phyloP scores from a whole-genome alignment of 1,140 invertebrate genomes.

The Atta texana region DNA sequence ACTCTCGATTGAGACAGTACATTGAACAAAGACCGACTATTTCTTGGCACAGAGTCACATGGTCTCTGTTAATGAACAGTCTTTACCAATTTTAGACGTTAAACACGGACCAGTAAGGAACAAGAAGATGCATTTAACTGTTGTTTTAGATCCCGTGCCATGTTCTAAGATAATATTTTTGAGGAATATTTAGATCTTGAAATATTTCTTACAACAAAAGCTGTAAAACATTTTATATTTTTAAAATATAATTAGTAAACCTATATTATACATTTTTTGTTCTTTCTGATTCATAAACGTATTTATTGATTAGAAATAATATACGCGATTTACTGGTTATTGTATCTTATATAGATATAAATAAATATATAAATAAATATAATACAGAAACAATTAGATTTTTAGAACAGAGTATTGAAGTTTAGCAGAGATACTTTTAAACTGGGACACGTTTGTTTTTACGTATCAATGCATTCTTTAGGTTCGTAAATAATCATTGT shows the following conservation, averaged over 20 bases:
- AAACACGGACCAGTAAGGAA: constrained; percentile 59
- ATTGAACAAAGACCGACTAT: constrained; percentile 76
- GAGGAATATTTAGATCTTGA: not conserved
- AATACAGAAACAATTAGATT: not conserved
- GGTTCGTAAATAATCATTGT: constrained; percentile 18
- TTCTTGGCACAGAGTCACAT: constrained; percentile 71
- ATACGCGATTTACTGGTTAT: not conserved
- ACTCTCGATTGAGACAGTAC: constrained; percentile 58
- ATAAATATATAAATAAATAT: not conserved
- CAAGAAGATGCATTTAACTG: constrained; percentile 36
- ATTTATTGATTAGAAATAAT: not conserved
- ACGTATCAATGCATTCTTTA: not conserved
- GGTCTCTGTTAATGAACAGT: constrained; percentile 70
- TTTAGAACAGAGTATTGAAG: not conserved
- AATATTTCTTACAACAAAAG: not conserved
- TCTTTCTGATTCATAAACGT: not conserved
- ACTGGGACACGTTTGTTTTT: not conserved
- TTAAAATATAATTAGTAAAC: not conserved
- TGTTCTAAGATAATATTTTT: constrained; percentile 19
- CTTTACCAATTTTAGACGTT: constrained; percentile 71
- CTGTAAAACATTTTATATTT: not conserved
- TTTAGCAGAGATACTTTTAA: not conserved
- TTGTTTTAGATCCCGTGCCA: not conserved
- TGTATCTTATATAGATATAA: not conserved
- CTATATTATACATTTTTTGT: not conserved